Conservation (phyloP, 2,888 invertebrate genomes). For the Leptopilina myrica region DNA sequence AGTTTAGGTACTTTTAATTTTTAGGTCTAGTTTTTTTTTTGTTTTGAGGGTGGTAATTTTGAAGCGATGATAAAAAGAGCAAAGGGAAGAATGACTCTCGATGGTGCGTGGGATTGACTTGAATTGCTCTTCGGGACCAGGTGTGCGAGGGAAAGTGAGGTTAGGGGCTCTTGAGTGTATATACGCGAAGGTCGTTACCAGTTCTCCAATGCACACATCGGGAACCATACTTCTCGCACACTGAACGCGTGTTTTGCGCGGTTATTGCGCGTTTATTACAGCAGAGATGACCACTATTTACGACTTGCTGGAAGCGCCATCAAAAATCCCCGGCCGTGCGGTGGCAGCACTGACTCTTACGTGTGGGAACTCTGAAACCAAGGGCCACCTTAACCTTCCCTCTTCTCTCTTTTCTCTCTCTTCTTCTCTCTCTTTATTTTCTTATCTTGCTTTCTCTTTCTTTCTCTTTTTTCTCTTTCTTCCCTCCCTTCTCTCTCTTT, state of each 20-base stretch:
- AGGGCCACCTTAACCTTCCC: constrained; percentile 42
- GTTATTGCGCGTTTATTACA: constrained; percentile 59
- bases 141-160: constrained; percentile 46
- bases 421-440: neutral
- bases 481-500: too few relatives aligned
- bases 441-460: neutral
- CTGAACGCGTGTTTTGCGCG: constrained; percentile 56
- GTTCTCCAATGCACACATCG: constrained; percentile 48
- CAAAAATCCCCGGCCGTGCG: constrained; percentile 58
- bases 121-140: constrained; percentile 46
- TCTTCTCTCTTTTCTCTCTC: constrained; percentile 32
- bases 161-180: constrained; percentile 10
- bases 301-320: constrained; percentile 69
- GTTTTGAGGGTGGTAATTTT: too few relatives aligned
- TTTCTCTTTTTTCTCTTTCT: too few relatives aligned
- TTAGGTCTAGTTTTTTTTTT: too few relatives aligned
- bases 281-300: constrained; percentile 63
- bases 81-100: too few relatives aligned
- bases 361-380: constrained; percentile 57
- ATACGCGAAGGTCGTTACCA: constrained; percentile 55
- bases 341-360: constrained; percentile 54
- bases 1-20: too few relatives aligned
- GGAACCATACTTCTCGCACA: constrained; percentile 41
- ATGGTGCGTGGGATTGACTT: constrained; percentile 59
- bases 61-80: too few relatives aligned